Evolutionary conservation across 2,113 vertebrate genomes (phyloP), one percentile per base, ranked within the genome.

Genomic region (Strix uralensis): DNA sequence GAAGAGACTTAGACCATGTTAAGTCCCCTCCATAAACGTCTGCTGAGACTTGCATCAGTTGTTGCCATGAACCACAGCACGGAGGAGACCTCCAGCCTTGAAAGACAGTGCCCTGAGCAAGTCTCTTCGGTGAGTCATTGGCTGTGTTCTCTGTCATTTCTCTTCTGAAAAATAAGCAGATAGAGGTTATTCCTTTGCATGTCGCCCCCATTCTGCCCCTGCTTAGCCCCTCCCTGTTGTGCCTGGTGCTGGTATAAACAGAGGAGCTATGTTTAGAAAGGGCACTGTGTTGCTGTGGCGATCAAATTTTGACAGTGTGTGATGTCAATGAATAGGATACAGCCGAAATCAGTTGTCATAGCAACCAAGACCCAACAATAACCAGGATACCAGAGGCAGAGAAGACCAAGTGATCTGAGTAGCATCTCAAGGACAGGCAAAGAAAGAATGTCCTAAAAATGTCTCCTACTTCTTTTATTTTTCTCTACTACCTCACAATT

Each of bases 281-380:
- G 95, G 95, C 87, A 74, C 67, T 40, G 51, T 62, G 91, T 94
- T 96, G 95, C 97, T 96, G 95, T 74, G 91, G 93, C 4, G 75
- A 97, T 97, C 93, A 95, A 90, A 90, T 92, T 96, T 91, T 97
- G 95, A 94, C 89, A 97, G 81, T 55, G 42, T 87, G 78, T 97
- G 96, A 97, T 97, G 96, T 97, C 95, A 97, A 61, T 88, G 93
- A 95, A 96, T 46, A 78, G 91, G 89, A 96, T 94, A 94, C 89
- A 97, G 87, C 87, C 30, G 13, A 91, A 95, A 96, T 74, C 85
- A 32, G 94, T 95, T 94, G 96, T 80, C 95, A 92, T 96, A 80
- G 97, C 94, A 97, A 97, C 97, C 93, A 73, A 94, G 96, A 81
- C 92, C 92, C 96, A 96, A 96, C 96, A 96, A 97, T 96, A 97